Evolutionary conservation across 92 coral and sea anemone genomes (phyloP).

Genomic region (Phymanthus crucifer): DNA sequence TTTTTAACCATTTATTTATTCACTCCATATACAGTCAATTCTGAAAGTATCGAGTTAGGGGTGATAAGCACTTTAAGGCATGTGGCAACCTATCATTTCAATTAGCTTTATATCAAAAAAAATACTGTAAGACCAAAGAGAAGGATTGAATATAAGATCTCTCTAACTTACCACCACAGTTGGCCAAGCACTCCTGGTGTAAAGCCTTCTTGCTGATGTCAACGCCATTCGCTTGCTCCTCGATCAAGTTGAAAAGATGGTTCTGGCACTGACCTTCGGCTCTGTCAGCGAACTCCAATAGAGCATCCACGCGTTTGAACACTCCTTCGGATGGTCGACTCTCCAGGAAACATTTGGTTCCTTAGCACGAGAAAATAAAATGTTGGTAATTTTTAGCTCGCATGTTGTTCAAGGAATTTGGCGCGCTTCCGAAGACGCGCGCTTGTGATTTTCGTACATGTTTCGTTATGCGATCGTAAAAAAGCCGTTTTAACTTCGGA

Average conservation of each 20-base stretch:
- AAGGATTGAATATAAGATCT: background rate
- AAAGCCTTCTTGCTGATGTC: constrained; percentile 37
- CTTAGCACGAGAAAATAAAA: constrained; percentile 9
- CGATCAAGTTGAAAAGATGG: constrained; percentile 23
- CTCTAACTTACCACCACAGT: constrained; percentile 28
- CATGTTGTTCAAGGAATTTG: no score
- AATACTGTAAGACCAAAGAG: background rate
- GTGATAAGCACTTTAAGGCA: no score
- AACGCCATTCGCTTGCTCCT: constrained; percentile 19
- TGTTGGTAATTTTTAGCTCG: background rate
- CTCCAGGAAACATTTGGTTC: constrained; percentile 35
- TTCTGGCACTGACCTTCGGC: constrained; percentile 38
- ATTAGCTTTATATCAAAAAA: background rate
- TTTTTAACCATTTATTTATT: no score
- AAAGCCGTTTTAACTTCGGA: no score
- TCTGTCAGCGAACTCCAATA: constrained; percentile 30
- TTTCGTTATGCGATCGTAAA: no score
- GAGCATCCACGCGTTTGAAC: constrained; percentile 34
- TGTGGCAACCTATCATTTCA: no score
- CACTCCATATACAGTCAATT: no score
- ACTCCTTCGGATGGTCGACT: constrained; percentile 25
- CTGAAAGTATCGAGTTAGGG: no score
- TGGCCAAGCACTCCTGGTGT: constrained; percentile 29
- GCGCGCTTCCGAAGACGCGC: no score
- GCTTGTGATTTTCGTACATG: no score